Evolutionary conservation across 2,888 invertebrate genomes (phyloP).

Genomic region (Philhelius pedissequus): DNA sequence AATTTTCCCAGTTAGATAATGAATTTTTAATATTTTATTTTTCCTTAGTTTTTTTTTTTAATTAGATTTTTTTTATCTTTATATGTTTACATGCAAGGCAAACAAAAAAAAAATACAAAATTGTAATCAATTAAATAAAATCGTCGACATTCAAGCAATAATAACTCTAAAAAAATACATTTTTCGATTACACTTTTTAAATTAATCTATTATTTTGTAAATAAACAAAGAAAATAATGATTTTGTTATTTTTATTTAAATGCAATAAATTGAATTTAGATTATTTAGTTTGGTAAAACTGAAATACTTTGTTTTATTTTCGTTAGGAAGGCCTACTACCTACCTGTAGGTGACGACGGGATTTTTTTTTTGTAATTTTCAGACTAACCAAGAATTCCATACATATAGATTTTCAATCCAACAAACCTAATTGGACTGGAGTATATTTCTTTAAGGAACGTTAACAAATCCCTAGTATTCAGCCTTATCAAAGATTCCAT

Average conservation of each 20-base stretch:
- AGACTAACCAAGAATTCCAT: too few species aligned
- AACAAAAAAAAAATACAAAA: slow-evolving; percentile 4
- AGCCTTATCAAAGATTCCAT: too few species aligned
- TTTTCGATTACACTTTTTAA: slow-evolving; percentile 20
- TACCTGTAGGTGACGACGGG: too few species aligned
- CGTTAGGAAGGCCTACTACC: not conserved
- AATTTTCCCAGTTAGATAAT: slow-evolving; percentile 6
- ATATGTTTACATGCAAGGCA: not conserved
- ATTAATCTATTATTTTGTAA: slow-evolving; percentile 47
- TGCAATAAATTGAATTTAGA: slow-evolving; percentile 53
- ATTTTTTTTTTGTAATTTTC: too few species aligned
- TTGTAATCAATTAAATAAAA: slow-evolving; percentile 23
- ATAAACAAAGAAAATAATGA: slow-evolving; percentile 37
- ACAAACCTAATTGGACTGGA: too few species aligned
- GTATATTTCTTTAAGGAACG: too few species aligned
- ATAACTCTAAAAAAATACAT: not conserved
- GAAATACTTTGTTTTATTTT: not conserved
- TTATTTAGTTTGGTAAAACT: slow-evolving; percentile 44
- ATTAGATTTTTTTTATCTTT: not conserved
- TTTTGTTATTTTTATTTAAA: slow-evolving; percentile 46
- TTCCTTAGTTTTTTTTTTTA: not conserved
- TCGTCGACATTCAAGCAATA: slow-evolving; percentile 38
- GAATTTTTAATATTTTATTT: slow-evolving; percentile 21
- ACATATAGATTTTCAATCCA: too few species aligned
- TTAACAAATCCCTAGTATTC: too few species aligned